These are phyloP conservation scores for Tupaia chinensis DNA, from an alignment of 2,113 vertebrate genomes.

Conservation along the genomic window DNA sequence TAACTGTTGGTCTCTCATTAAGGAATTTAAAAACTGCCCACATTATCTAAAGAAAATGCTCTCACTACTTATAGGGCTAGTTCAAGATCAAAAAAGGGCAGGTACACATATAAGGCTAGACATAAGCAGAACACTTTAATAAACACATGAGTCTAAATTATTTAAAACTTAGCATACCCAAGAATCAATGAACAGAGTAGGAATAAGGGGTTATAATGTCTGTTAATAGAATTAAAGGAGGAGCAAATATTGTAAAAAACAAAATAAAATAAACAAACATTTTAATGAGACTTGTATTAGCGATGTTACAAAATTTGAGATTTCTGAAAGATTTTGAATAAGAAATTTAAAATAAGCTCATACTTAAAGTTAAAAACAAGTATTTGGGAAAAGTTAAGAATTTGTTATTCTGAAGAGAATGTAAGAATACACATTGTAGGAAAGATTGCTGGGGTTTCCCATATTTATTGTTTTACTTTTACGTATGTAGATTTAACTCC, in stretches of 20 bases:
- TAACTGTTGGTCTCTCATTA: too few species aligned
- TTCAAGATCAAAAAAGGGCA: neutral
- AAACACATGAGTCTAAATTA: neutral
- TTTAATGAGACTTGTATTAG: slow-evolving; percentile 12
- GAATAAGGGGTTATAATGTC: neutral
- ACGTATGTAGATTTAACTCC: slow-evolving; percentile 41
- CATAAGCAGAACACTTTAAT: neutral
- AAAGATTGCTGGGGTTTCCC: slow-evolving; percentile 39
- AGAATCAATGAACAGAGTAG: neutral
- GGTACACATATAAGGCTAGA: neutral
- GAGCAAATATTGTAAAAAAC: neutral
- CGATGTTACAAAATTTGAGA: slow-evolving; percentile 31
- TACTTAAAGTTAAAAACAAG: slow-evolving; percentile 47
- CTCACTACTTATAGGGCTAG: neutral
- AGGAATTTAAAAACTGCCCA: neutral
- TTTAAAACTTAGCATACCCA: neutral
- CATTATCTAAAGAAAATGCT: slow-evolving; percentile 4
- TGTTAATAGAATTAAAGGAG: slow-evolving; percentile 9
- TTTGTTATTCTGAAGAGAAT: slow-evolving; percentile 25
- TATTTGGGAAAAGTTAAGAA: slow-evolving; percentile 27
- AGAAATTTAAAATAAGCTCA: slow-evolving; percentile 24
- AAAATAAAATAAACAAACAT: neutral
- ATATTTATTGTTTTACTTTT: slow-evolving; percentile 65
- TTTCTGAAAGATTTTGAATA: slow-evolving; percentile 6
- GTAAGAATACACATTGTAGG: slow-evolving; percentile 47